A percentile compares a stretch with the other conserved stretches of the same genome.
Evolutionary conservation across 2,888 invertebrate species (phyloP).

Genomic region (Xylota segnis): DNA sequence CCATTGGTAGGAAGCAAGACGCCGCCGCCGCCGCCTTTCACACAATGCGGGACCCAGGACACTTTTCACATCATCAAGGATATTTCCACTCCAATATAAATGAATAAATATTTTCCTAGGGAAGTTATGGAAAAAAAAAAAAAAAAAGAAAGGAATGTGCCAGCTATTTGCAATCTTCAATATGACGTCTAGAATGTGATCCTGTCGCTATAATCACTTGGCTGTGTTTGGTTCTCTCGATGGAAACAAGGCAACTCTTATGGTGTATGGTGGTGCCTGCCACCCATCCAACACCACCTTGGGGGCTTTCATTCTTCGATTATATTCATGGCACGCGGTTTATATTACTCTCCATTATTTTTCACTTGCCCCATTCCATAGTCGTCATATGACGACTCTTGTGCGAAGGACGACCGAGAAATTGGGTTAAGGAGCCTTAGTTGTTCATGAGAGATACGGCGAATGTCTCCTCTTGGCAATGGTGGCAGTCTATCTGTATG

Average conservation of each 20-base stretch:
- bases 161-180: conserved; percentile 55
- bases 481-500: conserved; percentile 14
- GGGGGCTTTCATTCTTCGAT: conserved; percentile 51
- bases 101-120: conserved; percentile 31
- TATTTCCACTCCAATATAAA: not conserved
- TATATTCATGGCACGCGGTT: conserved; percentile 71
- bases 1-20: not conserved
- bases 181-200: conserved; percentile 37
- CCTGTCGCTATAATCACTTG: conserved; percentile 58
- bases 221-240: conserved; percentile 1
- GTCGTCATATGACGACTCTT: conserved; percentile 1
- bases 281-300: conserved; percentile 33
- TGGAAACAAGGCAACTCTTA: not conserved
- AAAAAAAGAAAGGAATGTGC: not conserved
- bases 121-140: conserved; percentile 27
- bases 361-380: conserved; percentile 40
- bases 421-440: conserved; percentile 60
- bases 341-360: conserved; percentile 70
- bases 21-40: not conserved
- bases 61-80: conserved; percentile 27
- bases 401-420: conserved; percentile 45
- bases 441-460: conserved; percentile 17
- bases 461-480: not conserved
- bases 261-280: too few relatives aligned
- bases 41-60: not conserved